Evolutionary conservation across 2,113 vertebrate species (phyloP).

Genomic region (Acanthisitta chloris): DNA sequence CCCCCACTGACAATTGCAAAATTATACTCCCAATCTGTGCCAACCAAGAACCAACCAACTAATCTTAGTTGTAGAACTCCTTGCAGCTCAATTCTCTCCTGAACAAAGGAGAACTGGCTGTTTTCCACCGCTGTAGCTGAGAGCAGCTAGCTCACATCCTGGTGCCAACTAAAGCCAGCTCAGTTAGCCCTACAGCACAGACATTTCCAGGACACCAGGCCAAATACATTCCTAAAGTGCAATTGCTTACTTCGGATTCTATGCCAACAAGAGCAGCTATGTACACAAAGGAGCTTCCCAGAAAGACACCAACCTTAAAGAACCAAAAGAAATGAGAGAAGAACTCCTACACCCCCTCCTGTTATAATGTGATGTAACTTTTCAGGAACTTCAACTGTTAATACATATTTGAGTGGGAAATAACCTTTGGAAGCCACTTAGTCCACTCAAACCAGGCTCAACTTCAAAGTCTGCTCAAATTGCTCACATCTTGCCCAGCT

Average conservation of each 20-base stretch:
- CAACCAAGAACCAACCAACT: background rate
- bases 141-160: background rate
- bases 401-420: background rate
- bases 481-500: background rate
- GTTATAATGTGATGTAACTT: background rate
- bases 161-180: background rate
- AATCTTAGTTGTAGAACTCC: background rate
- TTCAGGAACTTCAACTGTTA: background rate
- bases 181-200: background rate
- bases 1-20: background rate
- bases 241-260: background rate
- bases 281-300: background rate
- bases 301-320: background rate
- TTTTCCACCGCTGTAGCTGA: background rate
- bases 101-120: background rate
- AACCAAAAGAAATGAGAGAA: background rate
- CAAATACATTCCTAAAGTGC: background rate
- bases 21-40: background rate
- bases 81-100: background rate
- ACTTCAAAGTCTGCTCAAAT: background rate
- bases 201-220: background rate
- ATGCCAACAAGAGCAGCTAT: background rate
- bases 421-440: background rate
- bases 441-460: background rate
- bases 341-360: background rate